These are phyloP conservation scores for Catotricha subobsoleta DNA, from an alignment of 2,888 invertebrate species.

Conservation along the genomic window DNA sequence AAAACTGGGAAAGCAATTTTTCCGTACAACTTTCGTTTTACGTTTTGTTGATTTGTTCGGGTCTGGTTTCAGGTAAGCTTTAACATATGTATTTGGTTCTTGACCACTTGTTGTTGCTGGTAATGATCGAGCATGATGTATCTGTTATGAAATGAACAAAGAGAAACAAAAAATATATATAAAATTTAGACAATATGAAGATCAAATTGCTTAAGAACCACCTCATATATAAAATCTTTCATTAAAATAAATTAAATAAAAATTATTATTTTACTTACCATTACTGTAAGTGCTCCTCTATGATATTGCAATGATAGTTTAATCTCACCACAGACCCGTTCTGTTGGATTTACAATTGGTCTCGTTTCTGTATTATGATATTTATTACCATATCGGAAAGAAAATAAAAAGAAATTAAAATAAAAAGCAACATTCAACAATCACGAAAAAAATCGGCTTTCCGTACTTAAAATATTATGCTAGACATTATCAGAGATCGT, in stretches of 20 bases:
- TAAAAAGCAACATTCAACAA: background rate
- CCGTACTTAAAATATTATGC: too few relatives aligned
- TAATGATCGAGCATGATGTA: constrained; percentile 77
- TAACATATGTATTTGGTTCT: constrained; percentile 78
- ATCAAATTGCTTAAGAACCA: background rate
- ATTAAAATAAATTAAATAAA: background rate
- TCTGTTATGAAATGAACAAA: constrained; percentile 15
- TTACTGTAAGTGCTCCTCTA: constrained; percentile 53
- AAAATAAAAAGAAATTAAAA: too few relatives aligned
- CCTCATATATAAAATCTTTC: background rate
- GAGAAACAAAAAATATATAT: background rate
- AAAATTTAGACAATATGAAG: background rate
- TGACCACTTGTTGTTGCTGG: constrained; percentile 59
- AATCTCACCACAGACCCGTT: constrained; percentile 47
- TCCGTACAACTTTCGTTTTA: constrained; percentile 85
- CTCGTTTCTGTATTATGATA: constrained; percentile 22
- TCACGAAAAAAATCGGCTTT: too few relatives aligned
- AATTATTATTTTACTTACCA: too few relatives aligned
- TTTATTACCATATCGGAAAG: too few relatives aligned
- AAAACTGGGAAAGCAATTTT: constrained; percentile 89
- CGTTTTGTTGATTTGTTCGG: constrained; percentile 81
- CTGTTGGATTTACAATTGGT: constrained; percentile 22
- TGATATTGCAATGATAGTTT: constrained; percentile 63
- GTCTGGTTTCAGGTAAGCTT: constrained; percentile 85
- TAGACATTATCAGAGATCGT: too few relatives aligned